Evolutionary conservation across 2,888 invertebrate genomes (phyloP).

Genomic region (Hypolimnas misippus): DNA sequence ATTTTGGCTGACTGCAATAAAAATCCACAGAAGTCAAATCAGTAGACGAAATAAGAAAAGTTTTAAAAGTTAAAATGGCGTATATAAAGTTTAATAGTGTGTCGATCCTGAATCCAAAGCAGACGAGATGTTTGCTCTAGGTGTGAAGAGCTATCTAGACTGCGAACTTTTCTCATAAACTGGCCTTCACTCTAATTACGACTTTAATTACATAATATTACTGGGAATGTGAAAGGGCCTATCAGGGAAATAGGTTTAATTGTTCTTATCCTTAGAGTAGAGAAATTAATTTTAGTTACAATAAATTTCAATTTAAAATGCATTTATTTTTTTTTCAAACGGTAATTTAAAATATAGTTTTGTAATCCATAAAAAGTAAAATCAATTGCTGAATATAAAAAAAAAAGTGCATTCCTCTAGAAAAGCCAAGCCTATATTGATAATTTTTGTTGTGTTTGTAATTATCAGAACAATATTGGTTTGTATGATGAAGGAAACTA

Average conservation of each 20-base stretch:
- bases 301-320: too few relatives aligned
- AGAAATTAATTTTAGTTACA: too few relatives aligned
- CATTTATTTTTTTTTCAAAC: too few relatives aligned
- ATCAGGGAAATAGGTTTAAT: conserved; percentile 1
- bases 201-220: conserved; percentile 20
- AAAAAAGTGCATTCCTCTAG: too few relatives aligned
- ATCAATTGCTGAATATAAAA: too few relatives aligned
- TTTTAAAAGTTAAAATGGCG: conserved; percentile 4
- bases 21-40: not conserved
- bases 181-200: conserved; percentile 33
- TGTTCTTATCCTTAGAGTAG: not conserved
- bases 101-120: conserved; percentile 4
- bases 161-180: conserved; percentile 44
- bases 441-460: too few relatives aligned
- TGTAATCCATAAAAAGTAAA: too few relatives aligned
- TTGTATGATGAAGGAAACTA: too few relatives aligned
- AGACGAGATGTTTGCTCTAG: conserved; percentile 35
- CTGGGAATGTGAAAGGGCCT: not conserved
- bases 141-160: conserved; percentile 41
- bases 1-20: too few relatives aligned
- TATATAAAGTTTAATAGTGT: conserved; percentile 3
- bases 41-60: not conserved
- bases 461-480: too few relatives aligned
- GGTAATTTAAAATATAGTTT: too few relatives aligned
- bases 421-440: too few relatives aligned